A percentile compares a stretch with the other conserved stretches of the same genome.
phyloP scores from a whole-genome alignment of 2,888 invertebrate genomes.

The Scaptomyza flava region DNA sequence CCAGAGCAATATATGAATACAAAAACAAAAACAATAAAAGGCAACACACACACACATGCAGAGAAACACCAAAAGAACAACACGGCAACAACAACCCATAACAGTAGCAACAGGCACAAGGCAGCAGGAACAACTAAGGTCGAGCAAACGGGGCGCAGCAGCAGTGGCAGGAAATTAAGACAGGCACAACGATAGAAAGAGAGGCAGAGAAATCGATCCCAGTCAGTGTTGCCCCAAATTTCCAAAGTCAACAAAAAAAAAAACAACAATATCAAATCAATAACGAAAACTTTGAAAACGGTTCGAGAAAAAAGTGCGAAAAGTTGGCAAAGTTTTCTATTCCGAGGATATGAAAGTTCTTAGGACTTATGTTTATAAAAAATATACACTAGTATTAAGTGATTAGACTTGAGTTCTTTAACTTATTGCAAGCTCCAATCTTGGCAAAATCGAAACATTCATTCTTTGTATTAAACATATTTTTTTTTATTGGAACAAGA shows the following conservation, averaged over 20 bases:
- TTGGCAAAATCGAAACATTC: no score
- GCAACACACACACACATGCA: neutral
- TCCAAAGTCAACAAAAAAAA: constrained; percentile 1
- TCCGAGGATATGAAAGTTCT: no score
- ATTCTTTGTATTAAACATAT: no score
- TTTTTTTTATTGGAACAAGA: no score
- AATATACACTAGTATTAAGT: no score
- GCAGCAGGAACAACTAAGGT: constrained; percentile 38
- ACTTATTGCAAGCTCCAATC: no score
- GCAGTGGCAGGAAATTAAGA: constrained; percentile 75
- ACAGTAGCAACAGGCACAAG: constrained; percentile 24
- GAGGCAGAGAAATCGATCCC: constrained; percentile 22
- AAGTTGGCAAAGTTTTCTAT: neutral
- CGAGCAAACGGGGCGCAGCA: constrained; percentile 57
- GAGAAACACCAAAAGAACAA: constrained; percentile 4
- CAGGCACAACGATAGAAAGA: constrained; percentile 1
- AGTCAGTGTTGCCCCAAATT: constrained; percentile 4
- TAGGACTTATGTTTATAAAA: no score
- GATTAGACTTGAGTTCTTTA: no score
- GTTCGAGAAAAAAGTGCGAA: neutral
- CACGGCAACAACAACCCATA: constrained; percentile 8
- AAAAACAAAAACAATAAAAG: no score
- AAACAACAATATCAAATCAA: no score
- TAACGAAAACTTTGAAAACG: neutral
- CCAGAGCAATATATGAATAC: constrained; percentile 21